Evolutionary conservation across 2,113 vertebrate species (phyloP), one percentile per base, ranked within the genome.

Genomic region (Mesocricetus auratus): DNA sequence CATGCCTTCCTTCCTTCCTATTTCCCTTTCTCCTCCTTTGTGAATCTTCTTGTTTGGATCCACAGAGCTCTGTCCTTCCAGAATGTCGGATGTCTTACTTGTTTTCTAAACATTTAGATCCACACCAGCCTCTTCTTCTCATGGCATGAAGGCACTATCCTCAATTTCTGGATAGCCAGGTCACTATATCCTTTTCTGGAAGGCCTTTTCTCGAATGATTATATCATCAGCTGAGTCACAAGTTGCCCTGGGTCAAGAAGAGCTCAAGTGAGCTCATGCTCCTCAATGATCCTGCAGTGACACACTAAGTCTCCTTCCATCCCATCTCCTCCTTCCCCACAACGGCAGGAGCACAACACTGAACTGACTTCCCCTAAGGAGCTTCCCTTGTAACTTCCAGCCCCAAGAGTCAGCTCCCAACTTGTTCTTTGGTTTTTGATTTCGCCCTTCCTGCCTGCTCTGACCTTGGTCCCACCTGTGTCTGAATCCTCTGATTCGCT

Each of bases 251-350:
- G 29, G 33, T 29, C 66, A 3, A 1, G 1, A 39, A 21, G 13
- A 36, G 47, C 62, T 15, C 42, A 0, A 0, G 0, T 1, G 2
- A 64, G 75, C 69, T 56, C 4, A 8, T 5, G 9, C 8, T 7
- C 42, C 50, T 29, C 29, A 1, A 1, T 16, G 11, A 3, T 36
- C 10, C n/a, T 9, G 15, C 47, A 9, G 0, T 22, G 7, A 64
- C 9, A 53, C 1, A 36, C 4, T 3, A 1, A n/a, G 19, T 42
- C 13, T 36, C 29, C 8, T 12, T 31, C 11, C 12, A 17, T 36
- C n/a, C 47, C 5, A 31, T 17, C 36, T n/a, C 24, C 39, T n/a
- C 7, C 19, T 10, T 7, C 10, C 31, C 7, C 6, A 0, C 5
- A 42, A 2, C 15, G 36, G 21, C 2, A 5, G 2, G 2, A 47